Evolutionary conservation across 2,888 invertebrate species (phyloP), one percentile per base, ranked within the genome.

Genomic region (Agrochola lota): DNA sequence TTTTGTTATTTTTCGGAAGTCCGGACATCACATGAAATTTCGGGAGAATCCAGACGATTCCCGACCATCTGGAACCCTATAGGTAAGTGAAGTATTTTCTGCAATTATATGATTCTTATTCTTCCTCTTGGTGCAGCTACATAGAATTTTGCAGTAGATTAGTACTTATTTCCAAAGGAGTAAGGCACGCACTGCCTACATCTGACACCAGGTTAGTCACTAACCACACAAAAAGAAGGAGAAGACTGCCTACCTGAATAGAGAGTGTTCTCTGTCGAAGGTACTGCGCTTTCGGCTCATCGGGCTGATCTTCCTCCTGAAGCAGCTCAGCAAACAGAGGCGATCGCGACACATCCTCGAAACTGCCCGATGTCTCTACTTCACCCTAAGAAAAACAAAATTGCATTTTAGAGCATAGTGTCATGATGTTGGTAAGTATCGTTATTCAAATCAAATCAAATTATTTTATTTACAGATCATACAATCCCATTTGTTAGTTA

Each of bases 341-440:
- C 20, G 97, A 96, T 59, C 95, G 94, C n/a, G 97, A 97, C 59
- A 98, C 96, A 69, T 97, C 97, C 0, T 95, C 93, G 86, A 97
- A 98, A 0, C 92, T 95, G 5, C 97, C 97, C 85, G 97, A 94
- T 71, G 95, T 96, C 87, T 97, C 97, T 67, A 98, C 95, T 93
- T 97, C 97, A 9, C 98, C 98, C 98, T 98, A 23, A 60, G 55
- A 49, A 4, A 71, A 62, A 71, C 20, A 60, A 78, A 71, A 66
- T 30, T 3, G 23, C 40, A 43, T 63, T 74, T 63, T 63, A 57
- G 9, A 15, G 8, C 2, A 49, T 40, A 3, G 26, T 60, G 15
- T 43, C 49, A 49, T 49, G 30, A 52, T 43, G 12, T 40, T 20
- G 20, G 26, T 17, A 66, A 11, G 23, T n/a, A 69, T n/a, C 11